Percentiles rank a stretch among this genome's conserved stretches.
Conservation (phyloP, 2,797 vertebrate genomes). For the Melanogrammus aeglefinus region DNA sequence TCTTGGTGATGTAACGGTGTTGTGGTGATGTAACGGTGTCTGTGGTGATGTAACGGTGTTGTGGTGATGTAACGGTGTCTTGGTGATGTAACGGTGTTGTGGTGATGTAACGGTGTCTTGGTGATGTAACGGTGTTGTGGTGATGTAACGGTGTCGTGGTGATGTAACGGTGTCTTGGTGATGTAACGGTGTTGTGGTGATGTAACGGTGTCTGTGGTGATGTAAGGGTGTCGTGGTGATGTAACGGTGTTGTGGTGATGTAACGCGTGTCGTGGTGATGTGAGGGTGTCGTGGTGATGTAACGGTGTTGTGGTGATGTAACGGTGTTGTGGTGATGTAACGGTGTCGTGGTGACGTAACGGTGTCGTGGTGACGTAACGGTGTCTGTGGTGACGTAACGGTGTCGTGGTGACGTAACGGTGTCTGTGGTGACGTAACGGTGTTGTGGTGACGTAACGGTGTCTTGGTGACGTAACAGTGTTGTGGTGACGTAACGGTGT, state of each 20-base stretch:
- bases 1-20: background rate
- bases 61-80: background rate
- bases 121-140: background rate
- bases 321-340: background rate
- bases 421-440: background rate
- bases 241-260: no score
- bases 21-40: background rate
- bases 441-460: background rate
- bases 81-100: background rate
- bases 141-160: background rate
- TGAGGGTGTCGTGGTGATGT: no score
- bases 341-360: background rate
- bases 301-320: background rate
- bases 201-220: background rate
- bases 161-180: background rate
- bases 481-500: no score
- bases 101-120: no score
- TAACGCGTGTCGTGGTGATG: background rate
- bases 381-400: background rate
- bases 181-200: background rate
- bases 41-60: background rate
- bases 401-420: background rate
- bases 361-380: no score
- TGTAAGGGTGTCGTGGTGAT: no score
- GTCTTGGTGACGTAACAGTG: no score